These are phyloP conservation scores for Actinia equina DNA, from an alignment of 64 coral and sea anemone species.

Conservation along the genomic window DNA sequence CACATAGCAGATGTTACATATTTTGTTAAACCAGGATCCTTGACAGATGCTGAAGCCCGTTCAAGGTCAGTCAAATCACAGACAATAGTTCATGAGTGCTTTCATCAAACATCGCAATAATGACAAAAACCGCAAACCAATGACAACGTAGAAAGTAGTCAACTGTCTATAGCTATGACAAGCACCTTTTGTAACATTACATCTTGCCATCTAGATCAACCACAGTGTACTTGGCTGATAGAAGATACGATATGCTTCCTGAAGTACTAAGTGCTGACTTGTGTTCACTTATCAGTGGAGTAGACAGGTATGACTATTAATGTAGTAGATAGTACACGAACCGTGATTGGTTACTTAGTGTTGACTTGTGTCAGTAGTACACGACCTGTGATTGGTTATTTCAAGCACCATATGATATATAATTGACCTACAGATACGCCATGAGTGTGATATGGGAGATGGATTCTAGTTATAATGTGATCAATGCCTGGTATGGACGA, in stretches of 20 bases:
- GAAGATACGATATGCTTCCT: conserved; percentile 91
- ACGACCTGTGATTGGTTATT: neutral
- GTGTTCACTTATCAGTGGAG: conserved; percentile 83
- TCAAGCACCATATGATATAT: neutral
- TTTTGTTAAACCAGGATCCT: conserved; percentile 81
- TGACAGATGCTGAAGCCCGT: conserved; percentile 84
- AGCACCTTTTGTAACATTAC: neutral
- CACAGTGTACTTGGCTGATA: conserved; percentile 84
- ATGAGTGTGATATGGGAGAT: conserved; percentile 89
- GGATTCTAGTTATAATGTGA: conserved; percentile 61
- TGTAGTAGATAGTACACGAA: no score
- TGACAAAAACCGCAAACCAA: neutral
- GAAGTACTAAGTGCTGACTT: conserved; percentile 82
- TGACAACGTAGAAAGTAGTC: neutral
- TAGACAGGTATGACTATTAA: conserved; percentile 66
- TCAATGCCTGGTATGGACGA: conserved; percentile 77
- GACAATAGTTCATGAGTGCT: neutral
- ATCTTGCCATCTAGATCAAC: conserved; percentile 55
- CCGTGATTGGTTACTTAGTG: neutral
- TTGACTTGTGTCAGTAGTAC: no score
- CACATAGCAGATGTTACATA: conserved; percentile 93
- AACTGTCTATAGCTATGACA: no score
- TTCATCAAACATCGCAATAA: neutral
- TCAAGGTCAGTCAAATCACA: conserved; percentile 39
- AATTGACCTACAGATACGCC: conserved; percentile 48